These are phyloP conservation scores for Acanthurus lineatus DNA, from an alignment of 2,797 vertebrate genomes.

Conservation along the genomic window DNA sequence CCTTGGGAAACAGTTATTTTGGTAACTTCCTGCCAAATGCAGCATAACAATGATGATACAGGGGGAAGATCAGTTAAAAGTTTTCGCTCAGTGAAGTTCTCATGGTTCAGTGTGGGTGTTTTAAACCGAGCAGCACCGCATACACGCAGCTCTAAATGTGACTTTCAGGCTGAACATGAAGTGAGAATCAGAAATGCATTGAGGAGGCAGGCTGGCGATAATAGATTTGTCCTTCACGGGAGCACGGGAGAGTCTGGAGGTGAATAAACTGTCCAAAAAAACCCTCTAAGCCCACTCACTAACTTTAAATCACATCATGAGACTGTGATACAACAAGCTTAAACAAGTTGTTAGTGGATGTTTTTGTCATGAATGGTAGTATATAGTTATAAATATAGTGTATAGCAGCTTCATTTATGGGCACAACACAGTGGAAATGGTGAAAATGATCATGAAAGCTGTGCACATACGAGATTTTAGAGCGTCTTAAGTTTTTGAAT, in stretches of 20 bases:
- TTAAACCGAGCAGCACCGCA: no score
- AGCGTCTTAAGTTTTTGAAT: background rate
- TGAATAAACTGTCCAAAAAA: background rate
- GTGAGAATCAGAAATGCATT: background rate
- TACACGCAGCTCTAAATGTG: background rate
- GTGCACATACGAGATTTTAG: no score
- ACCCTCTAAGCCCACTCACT: background rate
- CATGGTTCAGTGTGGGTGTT: background rate
- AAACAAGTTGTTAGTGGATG: background rate
- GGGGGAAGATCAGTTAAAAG: background rate
- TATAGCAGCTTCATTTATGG: no score
- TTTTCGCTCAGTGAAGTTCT: background rate
- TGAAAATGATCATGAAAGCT: no score
- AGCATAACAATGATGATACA: background rate
- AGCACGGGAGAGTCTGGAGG: background rate
- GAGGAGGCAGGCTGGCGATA: conserved; percentile 1
- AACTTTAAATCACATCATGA: background rate
- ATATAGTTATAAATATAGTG: no score
- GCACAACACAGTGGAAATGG: no score
- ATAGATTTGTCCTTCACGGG: background rate
- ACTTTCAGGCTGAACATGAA: background rate
- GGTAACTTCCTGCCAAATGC: background rate
- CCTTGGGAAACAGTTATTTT: background rate
- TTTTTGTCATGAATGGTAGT: background rate
- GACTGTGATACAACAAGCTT: background rate